phyloP scores from a whole-genome alignment of 2,888 invertebrate genomes.

The Drosophila kambysellisi region DNA sequence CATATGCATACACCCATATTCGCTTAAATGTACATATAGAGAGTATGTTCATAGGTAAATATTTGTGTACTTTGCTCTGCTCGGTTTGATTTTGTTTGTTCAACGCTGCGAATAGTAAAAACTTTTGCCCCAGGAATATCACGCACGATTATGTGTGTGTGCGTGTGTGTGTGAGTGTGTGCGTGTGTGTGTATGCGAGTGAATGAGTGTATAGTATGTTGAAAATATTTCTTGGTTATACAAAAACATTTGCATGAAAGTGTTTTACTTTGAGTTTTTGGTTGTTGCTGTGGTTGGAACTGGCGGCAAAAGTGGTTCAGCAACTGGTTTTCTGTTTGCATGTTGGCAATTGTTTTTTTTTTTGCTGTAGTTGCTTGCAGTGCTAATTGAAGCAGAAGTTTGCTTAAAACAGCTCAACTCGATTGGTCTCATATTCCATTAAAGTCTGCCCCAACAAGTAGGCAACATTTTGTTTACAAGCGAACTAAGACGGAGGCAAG shows the following conservation, averaged over 20 bases:
- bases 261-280: slow-evolving; percentile 65
- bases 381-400: slow-evolving; percentile 67
- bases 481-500: slow-evolving; percentile 19
- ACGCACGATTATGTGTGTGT: slow-evolving; percentile 34
- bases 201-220: slow-evolving; percentile 51
- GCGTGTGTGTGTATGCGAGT: slow-evolving; percentile 19
- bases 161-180: slow-evolving; percentile 19
- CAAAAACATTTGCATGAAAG: slow-evolving; percentile 75
- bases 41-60: slow-evolving; percentile 61
- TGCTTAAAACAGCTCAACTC: slow-evolving; percentile 30
- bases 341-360: slow-evolving; percentile 23
- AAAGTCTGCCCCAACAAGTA: slow-evolving; percentile 32
- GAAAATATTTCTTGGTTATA: slow-evolving; percentile 75
- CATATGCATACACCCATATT: neutral
- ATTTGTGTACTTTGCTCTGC: slow-evolving; percentile 76
- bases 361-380: slow-evolving; percentile 24
- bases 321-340: slow-evolving; percentile 39
- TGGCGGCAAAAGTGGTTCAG: slow-evolving; percentile 9
- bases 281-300: slow-evolving; percentile 19
- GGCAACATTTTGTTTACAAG: slow-evolving; percentile 44
- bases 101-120: slow-evolving; percentile 58
- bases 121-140: slow-evolving; percentile 67
- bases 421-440: slow-evolving; percentile 41
- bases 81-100: slow-evolving; percentile 78
- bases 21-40: neutral